Conservation (phyloP, 1,140 invertebrate species). For the Pseudomyrmex sp. region DNA sequence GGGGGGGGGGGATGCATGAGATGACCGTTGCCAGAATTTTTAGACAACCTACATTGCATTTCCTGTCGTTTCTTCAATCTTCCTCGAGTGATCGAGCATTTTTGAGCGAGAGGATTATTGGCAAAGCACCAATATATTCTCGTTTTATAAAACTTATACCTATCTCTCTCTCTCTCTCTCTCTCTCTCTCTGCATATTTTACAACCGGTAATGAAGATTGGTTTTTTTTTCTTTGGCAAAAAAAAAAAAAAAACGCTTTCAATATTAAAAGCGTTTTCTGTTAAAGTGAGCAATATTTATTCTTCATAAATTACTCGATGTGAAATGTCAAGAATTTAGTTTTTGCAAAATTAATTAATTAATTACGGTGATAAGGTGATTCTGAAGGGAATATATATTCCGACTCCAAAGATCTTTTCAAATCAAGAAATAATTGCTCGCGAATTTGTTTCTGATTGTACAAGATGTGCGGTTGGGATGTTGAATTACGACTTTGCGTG, state of each 20-base stretch:
- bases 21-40: slow-evolving; percentile 58
- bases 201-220: background rate
- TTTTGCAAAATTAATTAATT: background rate
- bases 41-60: slow-evolving; percentile 11
- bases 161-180: background rate
- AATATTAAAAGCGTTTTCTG: too few species aligned
- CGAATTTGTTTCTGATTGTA: background rate
- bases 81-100: background rate
- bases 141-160: background rate
- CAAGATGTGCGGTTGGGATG: background rate
- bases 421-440: slow-evolving; percentile 21
- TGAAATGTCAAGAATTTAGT: slow-evolving; percentile 4
- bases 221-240: too few species aligned
- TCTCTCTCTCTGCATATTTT: background rate
- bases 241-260: too few species aligned
- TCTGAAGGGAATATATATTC: background rate
- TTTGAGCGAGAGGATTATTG: background rate
- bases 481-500: slow-evolving; percentile 60
- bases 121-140: background rate
- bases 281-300: background rate
- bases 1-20: background rate
- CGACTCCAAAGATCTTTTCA: background rate
- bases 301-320: background rate
- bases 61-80: slow-evolving; percentile 27
- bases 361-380: background rate